Percentiles rank a stretch among this genome's conserved stretches.
phyloP scores from a whole-genome alignment of 2,888 invertebrate genomes.

The Mayetiola destructor region DNA sequence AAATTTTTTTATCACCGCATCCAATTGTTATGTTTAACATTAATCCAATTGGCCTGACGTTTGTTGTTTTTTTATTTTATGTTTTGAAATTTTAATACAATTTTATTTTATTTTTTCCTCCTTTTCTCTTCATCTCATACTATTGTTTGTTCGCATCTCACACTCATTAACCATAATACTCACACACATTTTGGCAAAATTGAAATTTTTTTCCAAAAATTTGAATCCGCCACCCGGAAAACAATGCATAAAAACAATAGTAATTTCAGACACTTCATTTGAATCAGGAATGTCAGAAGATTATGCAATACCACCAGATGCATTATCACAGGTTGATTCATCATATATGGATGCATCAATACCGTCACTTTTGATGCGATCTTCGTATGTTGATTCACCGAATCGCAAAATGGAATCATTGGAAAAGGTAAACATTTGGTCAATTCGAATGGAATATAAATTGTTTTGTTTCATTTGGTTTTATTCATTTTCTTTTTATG shows the following conservation, averaged over 20 bases:
- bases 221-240: neutral
- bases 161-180: neutral
- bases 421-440: conserved; percentile 53
- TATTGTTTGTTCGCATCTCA: neutral
- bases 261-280: conserved; percentile 69
- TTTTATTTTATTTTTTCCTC: neutral
- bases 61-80: no score
- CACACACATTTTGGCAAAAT: neutral
- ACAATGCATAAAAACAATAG: conserved; percentile 24
- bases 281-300: conserved; percentile 92
- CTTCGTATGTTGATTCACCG: conserved; percentile 43
- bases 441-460: neutral
- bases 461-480: neutral
- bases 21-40: no score
- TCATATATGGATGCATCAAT: conserved; percentile 64
- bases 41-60: neutral
- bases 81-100: neutral
- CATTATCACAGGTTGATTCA: conserved; percentile 53
- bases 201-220: neutral
- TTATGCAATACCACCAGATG: conserved; percentile 93
- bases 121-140: neutral
- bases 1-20: no score
- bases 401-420: conserved; percentile 56
- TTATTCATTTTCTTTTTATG: conserved; percentile 4
- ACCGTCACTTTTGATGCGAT: conserved; percentile 46